These are phyloP conservation scores for Clupea harengus DNA, from an alignment of 2,113 vertebrate species.

Conservation along the genomic window DNA sequence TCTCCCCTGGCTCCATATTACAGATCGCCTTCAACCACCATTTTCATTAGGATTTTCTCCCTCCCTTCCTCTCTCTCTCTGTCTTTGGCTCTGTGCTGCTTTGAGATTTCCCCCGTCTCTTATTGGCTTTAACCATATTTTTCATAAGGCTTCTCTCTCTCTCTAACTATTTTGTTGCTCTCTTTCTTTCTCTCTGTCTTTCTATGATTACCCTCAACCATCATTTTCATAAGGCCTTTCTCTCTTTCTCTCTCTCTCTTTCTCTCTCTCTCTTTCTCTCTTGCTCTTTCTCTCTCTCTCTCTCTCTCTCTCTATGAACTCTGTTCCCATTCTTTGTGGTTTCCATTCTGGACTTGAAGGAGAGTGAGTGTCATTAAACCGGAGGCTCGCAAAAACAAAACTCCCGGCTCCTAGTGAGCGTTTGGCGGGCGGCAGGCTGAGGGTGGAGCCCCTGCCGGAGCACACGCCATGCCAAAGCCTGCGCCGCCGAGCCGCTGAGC, in stretches of 20 bases:
- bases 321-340: slow-evolving; percentile 29
- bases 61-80: not conserved
- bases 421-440: not conserved
- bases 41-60: not conserved
- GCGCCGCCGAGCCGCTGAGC: slow-evolving; percentile 13
- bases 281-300: not conserved
- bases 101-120: too few species aligned
- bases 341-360: slow-evolving; percentile 21
- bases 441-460: slow-evolving; percentile 6
- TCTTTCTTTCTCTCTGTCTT: not conserved
- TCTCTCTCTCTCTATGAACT: not conserved
- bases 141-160: not conserved
- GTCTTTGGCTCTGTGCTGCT: not conserved
- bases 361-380: slow-evolving; percentile 29
- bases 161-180: slow-evolving; percentile 7
- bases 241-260: too few species aligned
- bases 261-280: not conserved
- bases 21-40: not conserved
- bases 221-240: too few species aligned
- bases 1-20: slow-evolving; percentile 4
- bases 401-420: not conserved
- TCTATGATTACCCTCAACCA: not conserved
- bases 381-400: slow-evolving; percentile 9
- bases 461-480: slow-evolving; percentile 31
- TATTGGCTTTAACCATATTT: not conserved